phyloP scores from a whole-genome alignment of 2,113 vertebrate genomes.

The Perca fluviatilis region DNA sequence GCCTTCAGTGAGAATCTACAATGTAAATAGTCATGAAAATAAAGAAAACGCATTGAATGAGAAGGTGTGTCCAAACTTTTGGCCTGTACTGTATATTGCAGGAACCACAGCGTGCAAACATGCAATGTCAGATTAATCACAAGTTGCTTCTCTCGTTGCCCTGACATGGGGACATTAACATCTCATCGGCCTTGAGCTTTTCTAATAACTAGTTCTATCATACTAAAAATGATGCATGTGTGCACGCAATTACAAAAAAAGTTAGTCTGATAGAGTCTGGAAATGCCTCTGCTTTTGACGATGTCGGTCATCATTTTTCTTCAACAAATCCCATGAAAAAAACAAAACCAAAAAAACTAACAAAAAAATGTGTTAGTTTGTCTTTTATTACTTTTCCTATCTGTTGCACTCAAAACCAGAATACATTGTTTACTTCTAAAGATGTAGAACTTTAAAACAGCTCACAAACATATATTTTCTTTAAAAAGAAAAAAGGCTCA shows the following conservation, averaged over 20 bases:
- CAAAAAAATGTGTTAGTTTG: not conserved
- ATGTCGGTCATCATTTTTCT: conserved; percentile 19
- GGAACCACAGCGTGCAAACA: conserved; percentile 10
- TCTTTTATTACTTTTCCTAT: not conserved
- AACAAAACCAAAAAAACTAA: conserved; percentile 28
- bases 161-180: conserved; percentile 2
- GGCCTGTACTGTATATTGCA: too few relatives aligned
- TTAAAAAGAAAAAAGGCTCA: too few relatives aligned
- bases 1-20: too few relatives aligned
- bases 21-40: too few relatives aligned
- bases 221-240: conserved; percentile 33
- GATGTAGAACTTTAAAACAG: too few relatives aligned
- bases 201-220: conserved; percentile 26
- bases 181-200: conserved; percentile 36
- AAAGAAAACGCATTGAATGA: too few relatives aligned
- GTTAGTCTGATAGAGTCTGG: conserved; percentile 1
- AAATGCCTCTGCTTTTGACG: conserved; percentile 20
- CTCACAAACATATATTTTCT: too few relatives aligned
- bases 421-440: too few relatives aligned
- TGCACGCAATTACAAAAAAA: conserved; percentile 21
- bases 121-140: not conserved
- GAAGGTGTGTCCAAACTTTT: too few relatives aligned
- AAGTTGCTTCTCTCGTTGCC: not conserved
- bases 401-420: too few relatives aligned
- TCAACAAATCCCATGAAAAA: conserved; percentile 26